Percentiles rank a stretch among this genome's conserved stretches.
Evolutionary conservation across 2,113 vertebrate genomes (phyloP).

Genomic region (Sapayoa aenigma): DNA sequence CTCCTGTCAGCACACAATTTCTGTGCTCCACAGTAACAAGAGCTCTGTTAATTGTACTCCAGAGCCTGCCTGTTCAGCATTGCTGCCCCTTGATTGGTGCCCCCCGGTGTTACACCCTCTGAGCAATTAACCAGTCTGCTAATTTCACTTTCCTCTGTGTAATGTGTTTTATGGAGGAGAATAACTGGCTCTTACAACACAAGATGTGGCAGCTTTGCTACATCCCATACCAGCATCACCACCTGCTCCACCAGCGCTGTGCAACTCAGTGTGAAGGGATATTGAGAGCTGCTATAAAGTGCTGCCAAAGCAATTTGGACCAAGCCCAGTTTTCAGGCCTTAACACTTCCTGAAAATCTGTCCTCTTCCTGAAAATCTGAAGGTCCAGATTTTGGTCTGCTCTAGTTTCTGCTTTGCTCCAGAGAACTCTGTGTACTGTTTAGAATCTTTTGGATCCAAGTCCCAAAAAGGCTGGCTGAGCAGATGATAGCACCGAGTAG

Average conservation of each 20-base stretch:
- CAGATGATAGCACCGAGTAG: neutral
- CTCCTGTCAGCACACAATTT: neutral
- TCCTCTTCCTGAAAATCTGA: neutral
- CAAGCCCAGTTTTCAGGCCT: neutral
- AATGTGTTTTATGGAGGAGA: neutral
- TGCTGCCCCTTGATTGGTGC: slow-evolving; percentile 40
- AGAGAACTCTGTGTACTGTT: neutral
- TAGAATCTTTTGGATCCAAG: too few species aligned
- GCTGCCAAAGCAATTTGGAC: slow-evolving; percentile 54
- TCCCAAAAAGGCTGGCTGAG: neutral
- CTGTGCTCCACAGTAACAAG: neutral
- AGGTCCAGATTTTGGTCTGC: neutral
- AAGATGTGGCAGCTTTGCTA: slow-evolving; percentile 17
- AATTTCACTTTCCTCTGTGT: slow-evolving; percentile 12
- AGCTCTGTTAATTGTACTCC: neutral
- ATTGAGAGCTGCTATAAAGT: neutral
- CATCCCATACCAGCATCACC: slow-evolving; percentile 31
- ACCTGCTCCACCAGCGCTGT: slow-evolving; percentile 44
- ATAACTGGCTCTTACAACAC: neutral
- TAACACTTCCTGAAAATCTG: slow-evolving; percentile 28
- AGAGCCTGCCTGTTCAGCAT: neutral
- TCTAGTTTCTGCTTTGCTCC: neutral
- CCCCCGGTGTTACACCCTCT: neutral
- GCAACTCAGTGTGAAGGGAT: neutral
- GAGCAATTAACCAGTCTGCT: slow-evolving; percentile 33